A percentile compares a stretch with the other conserved stretches of the same genome.
Evolutionary conservation across 2,888 invertebrate genomes (phyloP).

Genomic region (Nebria brevicollis): DNA sequence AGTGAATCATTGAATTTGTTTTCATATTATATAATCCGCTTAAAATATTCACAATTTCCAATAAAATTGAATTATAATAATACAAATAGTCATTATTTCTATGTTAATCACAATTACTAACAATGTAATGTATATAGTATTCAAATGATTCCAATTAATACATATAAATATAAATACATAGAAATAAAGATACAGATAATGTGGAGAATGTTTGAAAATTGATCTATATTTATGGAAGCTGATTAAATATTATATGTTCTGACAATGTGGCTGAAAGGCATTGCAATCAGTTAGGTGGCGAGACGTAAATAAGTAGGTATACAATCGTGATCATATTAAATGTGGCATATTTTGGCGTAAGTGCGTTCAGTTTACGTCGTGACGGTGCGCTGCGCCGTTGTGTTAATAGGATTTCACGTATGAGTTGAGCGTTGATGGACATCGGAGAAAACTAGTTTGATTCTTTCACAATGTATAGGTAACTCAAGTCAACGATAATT

Average conservation of each 20-base stretch:
- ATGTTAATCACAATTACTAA: neutral
- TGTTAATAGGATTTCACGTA: neutral
- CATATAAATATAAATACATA: neutral
- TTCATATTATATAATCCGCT: neutral
- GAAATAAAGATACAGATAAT: neutral
- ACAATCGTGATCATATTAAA: neutral
- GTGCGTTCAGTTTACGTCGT: neutral
- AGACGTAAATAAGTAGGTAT: neutral
- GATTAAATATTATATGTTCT: neutral
- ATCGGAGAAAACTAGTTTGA: neutral
- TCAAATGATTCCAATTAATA: neutral
- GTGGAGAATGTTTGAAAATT: neutral
- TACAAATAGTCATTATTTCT: neutral
- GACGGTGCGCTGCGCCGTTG: neutral
- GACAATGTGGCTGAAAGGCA: neutral
- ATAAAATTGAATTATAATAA: too few species aligned
- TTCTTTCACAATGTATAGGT: neutral
- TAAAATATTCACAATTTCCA: neutral
- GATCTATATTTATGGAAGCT: neutral
- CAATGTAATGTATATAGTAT: neutral
- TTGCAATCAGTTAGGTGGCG: neutral
- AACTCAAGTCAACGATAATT: neutral
- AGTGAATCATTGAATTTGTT: neutral
- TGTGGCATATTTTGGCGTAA: neutral
- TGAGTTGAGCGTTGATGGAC: slow-evolving; percentile 1